Evolutionary conservation across 2,888 invertebrate genomes (phyloP).

Genomic region (Hydraecia micacea): DNA sequence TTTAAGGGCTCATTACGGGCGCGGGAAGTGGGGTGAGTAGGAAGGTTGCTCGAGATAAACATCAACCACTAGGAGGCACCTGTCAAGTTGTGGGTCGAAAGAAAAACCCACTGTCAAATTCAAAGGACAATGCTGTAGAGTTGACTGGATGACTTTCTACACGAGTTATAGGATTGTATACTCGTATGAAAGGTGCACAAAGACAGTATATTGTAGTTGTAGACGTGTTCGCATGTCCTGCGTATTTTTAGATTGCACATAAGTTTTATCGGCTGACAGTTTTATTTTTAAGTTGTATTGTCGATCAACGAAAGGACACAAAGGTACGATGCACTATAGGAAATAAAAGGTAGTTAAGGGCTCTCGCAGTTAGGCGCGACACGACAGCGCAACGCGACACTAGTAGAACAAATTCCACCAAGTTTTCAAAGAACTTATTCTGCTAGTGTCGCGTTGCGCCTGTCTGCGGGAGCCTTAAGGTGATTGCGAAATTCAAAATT

Average conservation of each 20-base stretch:
- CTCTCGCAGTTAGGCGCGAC: too few species aligned
- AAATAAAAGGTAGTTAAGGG: background rate
- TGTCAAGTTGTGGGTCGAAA: slow-evolving; percentile 50
- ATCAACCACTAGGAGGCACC: slow-evolving; percentile 66
- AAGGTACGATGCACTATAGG: background rate
- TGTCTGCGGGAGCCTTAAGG: too few species aligned
- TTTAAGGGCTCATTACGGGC: slow-evolving; percentile 81
- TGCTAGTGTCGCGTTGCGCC: too few species aligned
- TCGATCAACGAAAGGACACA: slow-evolving; percentile 17
- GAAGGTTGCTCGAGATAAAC: slow-evolving; percentile 65
- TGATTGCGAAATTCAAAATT: too few species aligned
- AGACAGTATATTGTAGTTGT: slow-evolving; percentile 19
- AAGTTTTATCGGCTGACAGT: slow-evolving; percentile 31
- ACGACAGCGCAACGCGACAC: too few species aligned
- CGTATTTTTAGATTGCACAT: slow-evolving; percentile 43
- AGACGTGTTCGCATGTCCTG: slow-evolving; percentile 5
- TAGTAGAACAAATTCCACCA: too few species aligned
- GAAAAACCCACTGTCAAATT: slow-evolving; percentile 40
- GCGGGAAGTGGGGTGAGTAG: slow-evolving; percentile 60
- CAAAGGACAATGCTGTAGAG: slow-evolving; percentile 23
- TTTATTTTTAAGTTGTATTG: slow-evolving; percentile 11
- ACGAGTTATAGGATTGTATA: slow-evolving; percentile 8
- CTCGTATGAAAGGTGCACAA: slow-evolving; percentile 36
- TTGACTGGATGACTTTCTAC: slow-evolving; percentile 20
- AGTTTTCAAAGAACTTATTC: too few species aligned